Base-by-base conservation (phyloP, 2,888 invertebrate species). In the Eilema griseolum region DNA sequence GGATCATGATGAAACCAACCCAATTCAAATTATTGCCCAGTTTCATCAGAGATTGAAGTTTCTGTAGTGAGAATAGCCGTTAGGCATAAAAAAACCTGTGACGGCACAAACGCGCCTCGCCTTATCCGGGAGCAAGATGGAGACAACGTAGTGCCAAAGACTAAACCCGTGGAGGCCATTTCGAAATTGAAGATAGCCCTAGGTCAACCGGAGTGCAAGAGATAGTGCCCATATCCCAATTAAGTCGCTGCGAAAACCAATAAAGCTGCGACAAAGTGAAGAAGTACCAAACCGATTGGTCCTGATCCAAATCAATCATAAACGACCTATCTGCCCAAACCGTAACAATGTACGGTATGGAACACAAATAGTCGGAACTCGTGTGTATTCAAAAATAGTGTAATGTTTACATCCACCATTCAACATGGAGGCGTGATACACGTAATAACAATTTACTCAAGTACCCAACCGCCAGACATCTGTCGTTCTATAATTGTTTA, bases 401-500 rank as follows among this genome's bases (percentile, higher is more conserved):
- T 52, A 52, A 52, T 52, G 52, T 52, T 52, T 59, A 59, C 26
- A 59, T 24, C 24, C 57, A 23, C 57, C 26, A 14, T 26, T 59
- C 57, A 59, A 59, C 26, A 59, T 4, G 16, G n/a, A 52, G 26
- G 24, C 57, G 24, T 59, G 57, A 59, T 61, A 41, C 20, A 16
- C 4, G 52, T 33, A 33, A 57, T 52, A 52, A 56, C 14, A 57
- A 57, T 20, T 31, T 24, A 31, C 26, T 33, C 14, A 56, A 59
- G 64, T 28, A 66, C 20, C 37, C 59, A n/a, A 41, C 60, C 26
- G 59, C 69, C 67, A 61, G 71, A 71, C 66, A 69, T 77, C 80
- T 75, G 74, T 81, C 80, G 59, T 67, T 52, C 16, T 61, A 12
- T 66, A 37, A 72, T 73, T 80, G 76, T 81, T 79, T 77, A 77